Conservation (phyloP, 1,140 invertebrate species). For the Sipha flava region DNA sequence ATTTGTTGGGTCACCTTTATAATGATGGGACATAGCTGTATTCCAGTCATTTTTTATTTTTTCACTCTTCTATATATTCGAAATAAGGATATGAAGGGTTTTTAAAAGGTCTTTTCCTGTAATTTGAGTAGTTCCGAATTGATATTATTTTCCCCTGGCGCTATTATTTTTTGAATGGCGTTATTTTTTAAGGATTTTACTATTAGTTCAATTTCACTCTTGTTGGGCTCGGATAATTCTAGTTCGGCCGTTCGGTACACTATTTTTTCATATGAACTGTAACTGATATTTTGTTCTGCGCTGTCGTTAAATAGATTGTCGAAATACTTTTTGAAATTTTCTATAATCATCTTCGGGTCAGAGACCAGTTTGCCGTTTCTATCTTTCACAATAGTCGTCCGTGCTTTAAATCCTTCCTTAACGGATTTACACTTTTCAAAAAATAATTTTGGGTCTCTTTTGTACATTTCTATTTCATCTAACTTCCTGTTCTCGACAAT, state of each 20-base stretch:
- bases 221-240: neutral
- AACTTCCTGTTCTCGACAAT: constrained; percentile 1
- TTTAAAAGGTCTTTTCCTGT: neutral
- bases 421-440: constrained; percentile 8
- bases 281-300: neutral
- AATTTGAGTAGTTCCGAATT: constrained; percentile 37
- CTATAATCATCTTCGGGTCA: neutral
- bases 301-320: neutral
- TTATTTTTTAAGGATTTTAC: constrained; percentile 10
- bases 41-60: neutral
- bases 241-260: neutral
- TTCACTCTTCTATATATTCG: neutral
- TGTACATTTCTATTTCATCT: neutral
- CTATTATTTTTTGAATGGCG: no score
- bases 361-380: neutral
- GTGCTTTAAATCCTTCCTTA: constrained; percentile 33
- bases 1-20: constrained; percentile 34
- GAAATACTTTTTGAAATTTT: constrained; percentile 17
- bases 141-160: constrained; percentile 37
- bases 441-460: constrained; percentile 12
- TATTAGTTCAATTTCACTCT: neutral
- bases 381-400: constrained; percentile 1
- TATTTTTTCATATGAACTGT: neutral
- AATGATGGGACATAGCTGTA: constrained; percentile 32
- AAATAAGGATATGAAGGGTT: neutral